A percentile compares a stretch with the other conserved stretches of the same genome.
These are phyloP conservation scores for Cenopis cana DNA, from an alignment of 2,888 invertebrate species.

Conservation along the genomic window DNA sequence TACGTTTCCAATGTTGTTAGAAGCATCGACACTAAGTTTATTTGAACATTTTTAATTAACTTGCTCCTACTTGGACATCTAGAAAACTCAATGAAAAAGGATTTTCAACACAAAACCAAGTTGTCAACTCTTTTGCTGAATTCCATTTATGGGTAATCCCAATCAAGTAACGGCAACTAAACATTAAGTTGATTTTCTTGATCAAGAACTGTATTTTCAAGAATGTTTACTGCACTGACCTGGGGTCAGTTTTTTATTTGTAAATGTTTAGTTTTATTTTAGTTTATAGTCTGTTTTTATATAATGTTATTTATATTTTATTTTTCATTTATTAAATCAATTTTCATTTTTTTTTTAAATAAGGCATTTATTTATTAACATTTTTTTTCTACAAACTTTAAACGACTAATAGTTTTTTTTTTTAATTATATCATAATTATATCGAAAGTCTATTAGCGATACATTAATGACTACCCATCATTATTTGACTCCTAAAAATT, in stretches of 20 bases:
- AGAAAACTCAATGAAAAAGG: neutral
- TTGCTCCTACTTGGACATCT: neutral
- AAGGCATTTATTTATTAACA: too few species aligned
- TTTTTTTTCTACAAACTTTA: neutral
- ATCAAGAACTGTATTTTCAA: conserved; percentile 10
- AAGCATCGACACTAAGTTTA: neutral
- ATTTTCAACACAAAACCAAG: conserved; percentile 15
- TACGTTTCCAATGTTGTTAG: neutral
- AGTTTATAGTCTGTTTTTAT: too few species aligned
- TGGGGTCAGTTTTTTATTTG: too few species aligned
- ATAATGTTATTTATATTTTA: too few species aligned
- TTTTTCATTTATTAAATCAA: too few species aligned
- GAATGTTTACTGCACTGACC: conserved; percentile 7
- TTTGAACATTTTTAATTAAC: neutral
- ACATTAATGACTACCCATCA: neutral
- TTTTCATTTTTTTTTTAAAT: too few species aligned
- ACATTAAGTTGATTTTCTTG: conserved; percentile 20
- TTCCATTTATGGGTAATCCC: conserved; percentile 11
- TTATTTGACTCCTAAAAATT: conserved; percentile 22
- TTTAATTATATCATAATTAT: too few species aligned
- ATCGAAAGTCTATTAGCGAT: neutral
- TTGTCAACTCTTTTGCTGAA: conserved; percentile 15
- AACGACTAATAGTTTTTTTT: neutral
- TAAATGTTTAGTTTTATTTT: too few species aligned
- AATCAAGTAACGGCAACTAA: conserved; percentile 20